Evolutionary conservation across 1,140 invertebrate genomes (phyloP).

Genomic region (Drosophila quadrilineata): DNA sequence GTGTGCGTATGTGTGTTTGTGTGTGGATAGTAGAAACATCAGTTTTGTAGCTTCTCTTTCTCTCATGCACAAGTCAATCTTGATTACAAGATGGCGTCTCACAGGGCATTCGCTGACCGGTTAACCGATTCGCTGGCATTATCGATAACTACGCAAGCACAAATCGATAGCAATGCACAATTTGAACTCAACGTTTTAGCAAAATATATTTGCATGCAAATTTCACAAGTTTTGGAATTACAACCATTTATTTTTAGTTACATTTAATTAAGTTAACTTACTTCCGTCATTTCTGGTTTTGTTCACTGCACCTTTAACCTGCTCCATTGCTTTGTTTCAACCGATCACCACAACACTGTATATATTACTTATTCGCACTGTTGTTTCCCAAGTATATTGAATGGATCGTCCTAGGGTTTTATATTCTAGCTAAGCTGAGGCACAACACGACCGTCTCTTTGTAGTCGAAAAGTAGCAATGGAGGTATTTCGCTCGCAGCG

Average conservation of each 20-base stretch:
- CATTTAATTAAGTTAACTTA: slow-evolving; percentile 50
- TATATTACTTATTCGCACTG: slow-evolving; percentile 10
- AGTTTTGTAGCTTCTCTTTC: not conserved
- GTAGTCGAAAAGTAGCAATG: slow-evolving; percentile 58
- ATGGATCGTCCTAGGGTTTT: not conserved
- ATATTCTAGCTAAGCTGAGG: slow-evolving; percentile 10
- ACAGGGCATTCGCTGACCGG: not conserved
- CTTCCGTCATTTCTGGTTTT: slow-evolving; percentile 35
- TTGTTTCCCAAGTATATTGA: not conserved
- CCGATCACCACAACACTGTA: not conserved
- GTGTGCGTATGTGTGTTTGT: not conserved
- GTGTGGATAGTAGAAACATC: not conserved
- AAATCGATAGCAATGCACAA: not conserved
- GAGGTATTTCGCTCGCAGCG: slow-evolving; percentile 30
- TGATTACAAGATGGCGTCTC: not conserved
- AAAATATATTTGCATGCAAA: too few relatives aligned
- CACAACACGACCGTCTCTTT: slow-evolving; percentile 65
- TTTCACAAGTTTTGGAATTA: not conserved
- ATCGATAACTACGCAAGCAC: not conserved
- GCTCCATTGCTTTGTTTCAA: slow-evolving; percentile 42
- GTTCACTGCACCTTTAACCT: slow-evolving; percentile 30
- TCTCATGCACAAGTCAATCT: not conserved
- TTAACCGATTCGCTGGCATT: not conserved
- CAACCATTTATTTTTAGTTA: not conserved
- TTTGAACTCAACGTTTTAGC: too few relatives aligned